These are phyloP conservation scores for Melanophora roralis DNA, from an alignment of 2,888 invertebrate genomes.

Conservation along the genomic window DNA sequence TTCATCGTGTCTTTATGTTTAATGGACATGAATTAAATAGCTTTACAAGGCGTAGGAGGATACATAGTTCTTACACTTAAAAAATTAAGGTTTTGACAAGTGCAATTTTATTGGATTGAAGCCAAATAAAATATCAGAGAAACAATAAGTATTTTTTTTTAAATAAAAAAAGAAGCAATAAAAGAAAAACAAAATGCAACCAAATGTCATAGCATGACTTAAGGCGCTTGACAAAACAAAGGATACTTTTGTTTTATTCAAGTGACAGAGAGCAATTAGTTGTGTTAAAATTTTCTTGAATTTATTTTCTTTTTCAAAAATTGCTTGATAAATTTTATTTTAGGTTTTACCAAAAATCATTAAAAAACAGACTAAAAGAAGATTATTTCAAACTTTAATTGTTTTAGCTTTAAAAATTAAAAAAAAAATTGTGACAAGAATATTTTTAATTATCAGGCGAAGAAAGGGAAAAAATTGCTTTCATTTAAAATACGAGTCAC, in stretches of 20 bases:
- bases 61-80: not conserved
- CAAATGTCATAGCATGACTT: slow-evolving; percentile 52
- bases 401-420: no score
- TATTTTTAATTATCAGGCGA: no score
- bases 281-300: no score
- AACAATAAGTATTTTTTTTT: not conserved
- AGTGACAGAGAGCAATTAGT: not conserved
- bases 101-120: slow-evolving; percentile 60
- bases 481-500: no score
- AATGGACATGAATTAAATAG: slow-evolving; percentile 27
- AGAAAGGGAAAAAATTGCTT: no score
- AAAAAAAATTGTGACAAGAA: no score
- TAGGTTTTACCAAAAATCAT: no score
- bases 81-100: slow-evolving; percentile 59
- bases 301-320: no score
- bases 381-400: no score
- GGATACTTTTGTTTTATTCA: slow-evolving; percentile 39
- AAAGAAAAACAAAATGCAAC: slow-evolving; percentile 47
- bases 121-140: slow-evolving; percentile 40
- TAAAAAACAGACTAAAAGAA: no score
- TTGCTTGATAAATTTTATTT: no score
- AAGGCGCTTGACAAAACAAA: slow-evolving; percentile 43
- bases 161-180: not conserved
- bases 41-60: slow-evolving; percentile 10
- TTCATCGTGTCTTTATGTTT: slow-evolving; percentile 44